Percentiles rank a stretch among this genome's conserved stretches.
Conservation (phyloP, 92 coral and sea anemone species). For the Metridium senile region DNA sequence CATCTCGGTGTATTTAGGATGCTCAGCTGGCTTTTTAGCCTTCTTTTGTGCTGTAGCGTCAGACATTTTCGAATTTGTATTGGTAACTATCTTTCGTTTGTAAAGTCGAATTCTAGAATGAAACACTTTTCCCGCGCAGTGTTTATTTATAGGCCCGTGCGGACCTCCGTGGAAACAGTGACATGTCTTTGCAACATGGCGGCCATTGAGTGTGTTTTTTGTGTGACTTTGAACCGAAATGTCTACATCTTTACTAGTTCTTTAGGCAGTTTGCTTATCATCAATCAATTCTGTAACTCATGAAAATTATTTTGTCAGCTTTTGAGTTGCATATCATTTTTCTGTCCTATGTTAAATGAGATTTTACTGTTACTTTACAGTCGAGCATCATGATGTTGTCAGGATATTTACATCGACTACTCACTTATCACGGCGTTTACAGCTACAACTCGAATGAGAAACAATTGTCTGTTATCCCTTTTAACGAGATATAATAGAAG, state of each 20-base stretch:
- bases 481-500: too few relatives aligned
- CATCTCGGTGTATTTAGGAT: conserved; percentile 72
- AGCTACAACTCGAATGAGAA: not conserved
- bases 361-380: not conserved
- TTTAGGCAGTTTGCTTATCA: not conserved
- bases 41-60: conserved; percentile 2
- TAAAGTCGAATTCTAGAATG: not conserved
- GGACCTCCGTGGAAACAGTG: conserved; percentile 25
- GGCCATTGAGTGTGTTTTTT: conserved; percentile 22
- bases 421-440: not conserved
- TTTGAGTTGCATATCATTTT: not conserved
- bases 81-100: not conserved
- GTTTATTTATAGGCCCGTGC: conserved; percentile 1
- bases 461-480: not conserved
- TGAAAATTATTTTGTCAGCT: too few relatives aligned
- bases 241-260: not conserved
- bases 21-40: conserved; percentile 58
- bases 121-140: not conserved
- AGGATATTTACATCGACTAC: not conserved
- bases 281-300: not conserved
- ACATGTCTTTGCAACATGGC: conserved; percentile 12
- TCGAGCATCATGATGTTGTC: not conserved
- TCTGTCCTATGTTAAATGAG: not conserved
- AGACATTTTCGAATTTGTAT: conserved; percentile 6
- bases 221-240: conserved; percentile 4